phyloP scores from a whole-genome alignment of 92 coral and sea anemone species.

The Heteractis magnifica region DNA sequence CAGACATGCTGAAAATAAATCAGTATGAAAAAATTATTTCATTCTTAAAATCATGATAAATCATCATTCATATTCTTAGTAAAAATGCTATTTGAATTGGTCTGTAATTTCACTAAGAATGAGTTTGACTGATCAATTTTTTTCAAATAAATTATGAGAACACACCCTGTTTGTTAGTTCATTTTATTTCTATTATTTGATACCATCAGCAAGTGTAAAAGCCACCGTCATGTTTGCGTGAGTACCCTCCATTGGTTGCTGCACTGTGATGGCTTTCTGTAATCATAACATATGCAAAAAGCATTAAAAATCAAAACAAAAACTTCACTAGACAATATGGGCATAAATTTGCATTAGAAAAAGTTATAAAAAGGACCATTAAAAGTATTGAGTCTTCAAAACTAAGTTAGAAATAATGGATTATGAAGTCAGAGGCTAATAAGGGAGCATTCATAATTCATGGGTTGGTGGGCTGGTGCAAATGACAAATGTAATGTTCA shows the following conservation, averaged over 20 bases:
- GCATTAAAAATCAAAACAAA: too few species aligned
- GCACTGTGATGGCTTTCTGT: constrained; percentile 99
- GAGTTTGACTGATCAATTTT: background rate
- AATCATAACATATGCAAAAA: background rate
- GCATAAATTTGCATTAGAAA: background rate
- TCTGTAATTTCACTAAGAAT: too few species aligned
- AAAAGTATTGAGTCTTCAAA: too few species aligned
- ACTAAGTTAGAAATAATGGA: too few species aligned
- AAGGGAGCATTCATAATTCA: too few species aligned
- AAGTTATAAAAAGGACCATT: background rate
- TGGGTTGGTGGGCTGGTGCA: too few species aligned
- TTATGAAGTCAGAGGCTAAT: too few species aligned
- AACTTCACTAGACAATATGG: background rate
- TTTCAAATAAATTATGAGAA: constrained; percentile 3
- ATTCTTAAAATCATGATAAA: background rate
- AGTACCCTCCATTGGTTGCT: constrained; percentile 96
- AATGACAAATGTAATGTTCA: too few species aligned
- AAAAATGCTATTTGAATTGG: background rate
- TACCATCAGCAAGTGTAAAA: constrained; percentile 74
- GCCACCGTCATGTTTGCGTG: constrained; percentile 97
- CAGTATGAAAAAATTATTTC: background rate
- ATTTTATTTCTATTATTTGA: background rate
- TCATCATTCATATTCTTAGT: background rate
- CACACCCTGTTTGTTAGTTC: background rate
- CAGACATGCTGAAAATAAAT: background rate